These are phyloP conservation scores for Zeuzera pyrina DNA, from an alignment of 2,888 invertebrate species.

Conservation along the genomic window DNA sequence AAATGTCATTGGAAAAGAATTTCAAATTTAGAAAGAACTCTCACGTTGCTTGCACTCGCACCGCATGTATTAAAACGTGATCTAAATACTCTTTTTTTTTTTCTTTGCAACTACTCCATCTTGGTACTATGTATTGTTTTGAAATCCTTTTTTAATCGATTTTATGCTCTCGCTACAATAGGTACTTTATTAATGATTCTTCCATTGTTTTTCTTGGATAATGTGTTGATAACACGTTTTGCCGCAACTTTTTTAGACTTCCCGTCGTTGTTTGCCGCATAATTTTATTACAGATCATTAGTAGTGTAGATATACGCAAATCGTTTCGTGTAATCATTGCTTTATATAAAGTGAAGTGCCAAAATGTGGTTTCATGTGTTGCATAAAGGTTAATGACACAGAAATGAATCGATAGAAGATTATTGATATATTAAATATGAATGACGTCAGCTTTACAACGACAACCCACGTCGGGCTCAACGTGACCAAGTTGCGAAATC, in stretches of 20 bases:
- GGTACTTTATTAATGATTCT: conserved; percentile 44
- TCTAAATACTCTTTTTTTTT: conserved; percentile 32
- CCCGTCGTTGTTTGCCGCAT: conserved; percentile 41
- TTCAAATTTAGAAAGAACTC: conserved; percentile 37
- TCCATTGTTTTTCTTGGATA: conserved; percentile 55
- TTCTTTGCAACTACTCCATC: conserved; percentile 18
- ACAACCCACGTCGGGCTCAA: conserved; percentile 28
- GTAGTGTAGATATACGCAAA: too few species aligned
- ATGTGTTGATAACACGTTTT: conserved; percentile 41
- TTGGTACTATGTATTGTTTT: too few species aligned
- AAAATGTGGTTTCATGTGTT: conserved; percentile 13
- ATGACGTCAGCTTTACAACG: conserved; percentile 16
- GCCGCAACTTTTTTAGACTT: conserved; percentile 42
- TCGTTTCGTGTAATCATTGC: conserved; percentile 17
- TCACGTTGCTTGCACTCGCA: conserved; percentile 28
- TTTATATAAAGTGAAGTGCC: not conserved
- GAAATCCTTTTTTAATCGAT: conserved; percentile 37
- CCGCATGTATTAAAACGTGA: conserved; percentile 49
- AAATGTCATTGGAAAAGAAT: conserved; percentile 30
- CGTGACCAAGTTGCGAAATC: conserved; percentile 37
- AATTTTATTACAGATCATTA: too few species aligned
- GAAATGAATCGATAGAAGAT: conserved; percentile 20
- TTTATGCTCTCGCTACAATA: conserved; percentile 41
- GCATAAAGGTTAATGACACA: conserved; percentile 30
- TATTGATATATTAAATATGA: conserved; percentile 19